Percentiles rank a stretch among this genome's conserved stretches.
phyloP scores from a whole-genome alignment of 2,888 invertebrate species.

The Hofmannophila pseudospretella region DNA sequence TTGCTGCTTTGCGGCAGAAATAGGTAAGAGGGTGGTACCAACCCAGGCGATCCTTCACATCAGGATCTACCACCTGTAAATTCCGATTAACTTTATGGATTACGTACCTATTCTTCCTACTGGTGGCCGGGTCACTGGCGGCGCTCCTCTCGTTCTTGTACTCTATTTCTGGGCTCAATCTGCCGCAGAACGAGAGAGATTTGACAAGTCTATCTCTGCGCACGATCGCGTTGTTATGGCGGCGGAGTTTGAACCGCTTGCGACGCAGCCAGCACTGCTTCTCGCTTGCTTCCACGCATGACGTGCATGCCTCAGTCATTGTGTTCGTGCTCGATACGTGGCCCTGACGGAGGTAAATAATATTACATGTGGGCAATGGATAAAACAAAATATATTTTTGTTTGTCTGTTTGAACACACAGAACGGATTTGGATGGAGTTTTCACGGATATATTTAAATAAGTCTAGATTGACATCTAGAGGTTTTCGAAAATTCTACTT shows the following conservation, averaged over 20 bases:
- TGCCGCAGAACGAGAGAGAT: conserved; percentile 85
- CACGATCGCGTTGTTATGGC: conserved; percentile 40
- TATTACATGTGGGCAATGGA: neutral
- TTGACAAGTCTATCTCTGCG: conserved; percentile 79
- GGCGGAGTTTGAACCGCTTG: conserved; percentile 55
- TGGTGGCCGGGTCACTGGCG: conserved; percentile 81
- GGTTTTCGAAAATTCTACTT: too few relatives aligned
- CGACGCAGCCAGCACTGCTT: conserved; percentile 65
- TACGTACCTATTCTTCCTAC: conserved; percentile 72
- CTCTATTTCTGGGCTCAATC: conserved; percentile 76
- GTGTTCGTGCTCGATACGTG: conserved; percentile 74
- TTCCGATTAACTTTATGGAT: too few relatives aligned
- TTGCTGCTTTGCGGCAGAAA: too few relatives aligned
- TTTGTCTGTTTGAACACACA: too few relatives aligned
- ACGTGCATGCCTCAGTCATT: conserved; percentile 73
- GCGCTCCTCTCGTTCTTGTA: conserved; percentile 78
- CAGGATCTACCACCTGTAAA: too few relatives aligned
- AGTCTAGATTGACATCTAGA: too few relatives aligned
- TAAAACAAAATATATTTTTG: too few relatives aligned
- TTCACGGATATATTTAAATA: too few relatives aligned
- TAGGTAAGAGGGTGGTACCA: too few relatives aligned
- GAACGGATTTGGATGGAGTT: too few relatives aligned
- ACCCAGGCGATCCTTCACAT: too few relatives aligned
- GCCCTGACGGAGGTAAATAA: conserved; percentile 38
- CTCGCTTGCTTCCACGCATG: conserved; percentile 69